Percentiles rank a stretch among this genome's conserved stretches.
Conservation (phyloP, 2,797 vertebrate genomes). For the Ispidina lecontei region DNA sequence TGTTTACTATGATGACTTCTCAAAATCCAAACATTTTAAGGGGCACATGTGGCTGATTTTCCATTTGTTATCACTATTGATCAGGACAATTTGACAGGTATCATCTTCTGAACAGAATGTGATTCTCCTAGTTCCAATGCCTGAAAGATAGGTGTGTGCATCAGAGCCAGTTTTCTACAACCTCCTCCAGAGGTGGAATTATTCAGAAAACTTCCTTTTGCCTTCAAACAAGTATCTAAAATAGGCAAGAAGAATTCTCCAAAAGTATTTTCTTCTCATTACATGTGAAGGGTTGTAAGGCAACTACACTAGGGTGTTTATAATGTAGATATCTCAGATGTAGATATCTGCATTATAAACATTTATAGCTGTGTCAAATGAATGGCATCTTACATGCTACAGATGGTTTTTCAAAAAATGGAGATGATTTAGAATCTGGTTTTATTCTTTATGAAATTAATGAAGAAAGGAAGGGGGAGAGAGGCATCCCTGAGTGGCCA, state of each 20-base stretch:
- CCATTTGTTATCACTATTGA: neutral
- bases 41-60: neutral
- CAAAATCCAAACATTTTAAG: neutral
- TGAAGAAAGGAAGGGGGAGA: neutral
- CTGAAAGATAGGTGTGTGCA: neutral
- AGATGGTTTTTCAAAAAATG: neutral
- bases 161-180: neutral
- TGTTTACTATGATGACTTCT: neutral
- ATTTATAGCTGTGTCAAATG: neutral
- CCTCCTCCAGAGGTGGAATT: neutral
- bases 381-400: neutral
- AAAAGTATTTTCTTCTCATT: neutral
- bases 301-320: no score
- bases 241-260: neutral
- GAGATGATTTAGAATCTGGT: neutral
- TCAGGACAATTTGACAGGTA: neutral
- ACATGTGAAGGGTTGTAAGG: neutral
- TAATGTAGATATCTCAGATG: neutral
- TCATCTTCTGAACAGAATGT: neutral
- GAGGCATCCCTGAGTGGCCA: neutral
- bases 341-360: neutral
- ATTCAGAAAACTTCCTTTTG: neutral
- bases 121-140: neutral
- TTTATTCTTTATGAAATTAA: neutral
- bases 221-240: neutral